phyloP scores from a whole-genome alignment of 2,888 invertebrate species.

The Xylophagus ater region DNA sequence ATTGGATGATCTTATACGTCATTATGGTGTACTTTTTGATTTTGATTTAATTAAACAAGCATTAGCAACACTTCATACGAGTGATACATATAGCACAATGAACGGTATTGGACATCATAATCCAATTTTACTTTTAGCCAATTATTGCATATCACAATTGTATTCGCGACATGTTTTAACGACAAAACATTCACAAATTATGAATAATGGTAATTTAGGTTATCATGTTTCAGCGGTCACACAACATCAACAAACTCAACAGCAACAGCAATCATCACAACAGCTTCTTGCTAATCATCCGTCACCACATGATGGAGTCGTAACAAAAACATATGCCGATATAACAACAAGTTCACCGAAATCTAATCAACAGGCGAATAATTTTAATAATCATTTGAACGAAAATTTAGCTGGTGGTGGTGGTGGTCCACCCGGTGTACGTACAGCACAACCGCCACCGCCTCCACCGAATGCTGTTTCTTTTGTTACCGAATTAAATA shows the following conservation, averaged over 20 bases:
- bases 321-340: constrained; percentile 28
- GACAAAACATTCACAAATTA: constrained; percentile 37
- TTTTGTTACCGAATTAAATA: constrained; percentile 17
- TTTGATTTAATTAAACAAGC: constrained; percentile 56
- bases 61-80: constrained; percentile 49
- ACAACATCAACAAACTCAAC: constrained; percentile 26
- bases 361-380: constrained; percentile 19
- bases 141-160: constrained; percentile 64
- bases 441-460: background rate
- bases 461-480: constrained; percentile 7
- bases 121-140: constrained; percentile 59
- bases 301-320: constrained; percentile 21
- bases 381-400: constrained; percentile 6
- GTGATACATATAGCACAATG: constrained; percentile 28
- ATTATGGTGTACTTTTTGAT: constrained; percentile 55
- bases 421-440: background rate
- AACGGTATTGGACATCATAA: constrained; percentile 44
- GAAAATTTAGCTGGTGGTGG: constrained; percentile 1
- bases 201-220: constrained; percentile 41
- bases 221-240: constrained; percentile 27
- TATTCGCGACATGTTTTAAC: constrained; percentile 51
- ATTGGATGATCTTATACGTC: constrained; percentile 56
- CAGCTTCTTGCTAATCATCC: constrained; percentile 20
- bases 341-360: constrained; percentile 27
- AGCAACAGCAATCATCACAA: constrained; percentile 28